Evolutionary conservation across 2,888 invertebrate species (phyloP).

Genomic region (Malthinus seriepunctatus): DNA sequence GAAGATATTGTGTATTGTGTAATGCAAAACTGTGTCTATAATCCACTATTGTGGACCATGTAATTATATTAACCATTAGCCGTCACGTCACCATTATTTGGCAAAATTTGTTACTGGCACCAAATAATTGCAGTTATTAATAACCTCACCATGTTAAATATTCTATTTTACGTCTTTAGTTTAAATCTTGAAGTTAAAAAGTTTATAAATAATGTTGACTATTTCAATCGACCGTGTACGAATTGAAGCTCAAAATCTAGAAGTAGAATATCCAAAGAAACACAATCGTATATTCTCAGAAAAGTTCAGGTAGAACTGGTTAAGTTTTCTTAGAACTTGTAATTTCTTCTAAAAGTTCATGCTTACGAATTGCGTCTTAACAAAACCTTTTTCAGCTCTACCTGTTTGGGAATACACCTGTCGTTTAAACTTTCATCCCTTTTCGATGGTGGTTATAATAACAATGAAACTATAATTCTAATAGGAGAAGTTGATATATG

Average conservation of each 20-base stretch:
- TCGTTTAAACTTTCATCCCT: not conserved
- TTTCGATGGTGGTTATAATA: not conserved
- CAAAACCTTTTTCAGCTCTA: slow-evolving; percentile 2
- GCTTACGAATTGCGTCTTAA: slow-evolving; percentile 6
- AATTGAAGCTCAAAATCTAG: not conserved
- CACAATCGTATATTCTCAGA: slow-evolving; percentile 25
- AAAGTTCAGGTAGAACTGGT: slow-evolving; percentile 34
- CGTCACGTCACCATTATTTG: too few relatives aligned
- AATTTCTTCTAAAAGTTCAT: slow-evolving; percentile 16
- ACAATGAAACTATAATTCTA: not conserved
- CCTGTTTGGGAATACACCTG: slow-evolving; percentile 20
- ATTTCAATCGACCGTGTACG: too few relatives aligned
- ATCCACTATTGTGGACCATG: too few relatives aligned
- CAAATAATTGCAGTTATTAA: too few relatives aligned
- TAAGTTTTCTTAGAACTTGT: slow-evolving; percentile 29
- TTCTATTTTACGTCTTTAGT: too few relatives aligned
- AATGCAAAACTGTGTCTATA: too few relatives aligned
- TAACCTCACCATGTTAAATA: too few relatives aligned
- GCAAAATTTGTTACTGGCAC: too few relatives aligned
- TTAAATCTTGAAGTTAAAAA: too few relatives aligned
- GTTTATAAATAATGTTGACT: too few relatives aligned
- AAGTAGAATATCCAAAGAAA: slow-evolving; percentile 4
- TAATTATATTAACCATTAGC: too few relatives aligned
- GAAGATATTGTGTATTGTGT: too few relatives aligned
- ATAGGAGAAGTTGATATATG: not conserved